Conservation (phyloP, 1,140 invertebrate genomes). For the Drosophila kepulauana region DNA sequence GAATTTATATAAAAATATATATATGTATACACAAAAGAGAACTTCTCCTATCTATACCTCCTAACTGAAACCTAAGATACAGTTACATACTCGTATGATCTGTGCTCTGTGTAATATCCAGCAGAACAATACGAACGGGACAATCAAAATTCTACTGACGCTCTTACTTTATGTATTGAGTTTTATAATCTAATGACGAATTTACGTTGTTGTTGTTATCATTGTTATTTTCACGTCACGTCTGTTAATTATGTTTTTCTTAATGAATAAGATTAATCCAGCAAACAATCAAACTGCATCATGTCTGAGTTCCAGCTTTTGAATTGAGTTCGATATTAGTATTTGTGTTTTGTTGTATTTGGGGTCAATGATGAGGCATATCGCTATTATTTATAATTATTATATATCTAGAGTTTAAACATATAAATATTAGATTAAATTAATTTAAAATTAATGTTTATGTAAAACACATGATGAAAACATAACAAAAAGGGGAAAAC, state of each 20-base stretch:
- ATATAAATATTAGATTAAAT: constrained; percentile 70
- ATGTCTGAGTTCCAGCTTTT: constrained; percentile 26
- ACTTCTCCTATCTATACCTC: constrained; percentile 41
- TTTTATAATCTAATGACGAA: constrained; percentile 31
- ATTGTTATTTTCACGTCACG: constrained; percentile 1
- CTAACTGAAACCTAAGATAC: constrained; percentile 19
- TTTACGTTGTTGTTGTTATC: constrained; percentile 44
- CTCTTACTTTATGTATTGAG: constrained; percentile 56
- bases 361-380: constrained; percentile 54
- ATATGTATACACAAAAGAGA: constrained; percentile 47
- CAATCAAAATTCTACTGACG: constrained; percentile 80
- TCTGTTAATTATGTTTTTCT: constrained; percentile 20
- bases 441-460: constrained; percentile 71
- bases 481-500: constrained; percentile 63
- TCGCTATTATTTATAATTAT: constrained; percentile 47
- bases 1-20: constrained; percentile 59
- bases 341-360: constrained; percentile 5
- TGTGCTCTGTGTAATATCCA: constrained; percentile 62
- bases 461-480: constrained; percentile 52
- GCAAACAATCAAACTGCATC: constrained; percentile 47
- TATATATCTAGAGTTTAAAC: constrained; percentile 54
- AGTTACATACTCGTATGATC: constrained; percentile 26
- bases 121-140: constrained; percentile 74
- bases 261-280: constrained; percentile 25
- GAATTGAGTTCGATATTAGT: constrained; percentile 1